These are phyloP conservation scores for Megaleporinus macrocephalus DNA, from an alignment of 2,113 vertebrate species.

Conservation along the genomic window DNA sequence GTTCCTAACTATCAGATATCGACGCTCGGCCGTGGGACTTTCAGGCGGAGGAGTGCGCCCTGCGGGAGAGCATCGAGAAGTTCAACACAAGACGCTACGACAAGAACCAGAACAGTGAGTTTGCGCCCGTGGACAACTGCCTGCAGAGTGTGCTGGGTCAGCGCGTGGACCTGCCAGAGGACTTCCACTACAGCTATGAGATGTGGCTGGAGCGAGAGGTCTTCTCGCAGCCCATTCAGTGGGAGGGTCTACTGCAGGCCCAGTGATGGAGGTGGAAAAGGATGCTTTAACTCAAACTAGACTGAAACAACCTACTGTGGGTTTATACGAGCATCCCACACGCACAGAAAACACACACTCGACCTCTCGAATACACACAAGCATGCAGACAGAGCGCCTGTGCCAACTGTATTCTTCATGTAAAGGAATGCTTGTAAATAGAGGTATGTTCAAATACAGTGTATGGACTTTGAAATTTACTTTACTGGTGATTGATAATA, in stretches of 20 bases:
- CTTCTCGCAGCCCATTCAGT: slow-evolving; percentile 94
- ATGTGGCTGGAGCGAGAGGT: slow-evolving; percentile 97
- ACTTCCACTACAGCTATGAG: slow-evolving; percentile 94
- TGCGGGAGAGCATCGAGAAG: slow-evolving; percentile 92
- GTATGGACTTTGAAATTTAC: slow-evolving; percentile 5
- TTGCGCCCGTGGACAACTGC: slow-evolving; percentile 94
- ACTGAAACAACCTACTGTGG: slow-evolving; percentile 1
- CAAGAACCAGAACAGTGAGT: slow-evolving; percentile 82
- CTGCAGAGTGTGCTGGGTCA: slow-evolving; percentile 96
- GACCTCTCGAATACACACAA: not conserved
- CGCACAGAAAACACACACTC: slow-evolving; percentile 39
- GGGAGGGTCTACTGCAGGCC: slow-evolving; percentile 91
- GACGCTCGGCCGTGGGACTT: slow-evolving; percentile 98
- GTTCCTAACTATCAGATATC: slow-evolving; percentile 79
- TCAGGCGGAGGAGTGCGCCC: slow-evolving; percentile 95
- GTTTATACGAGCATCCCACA: slow-evolving; percentile 2
- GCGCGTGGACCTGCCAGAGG: slow-evolving; percentile 88
- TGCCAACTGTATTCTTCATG: slow-evolving; percentile 56
- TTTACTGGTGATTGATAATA: not conserved
- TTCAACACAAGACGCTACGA: slow-evolving; percentile 94
- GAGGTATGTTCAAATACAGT: slow-evolving; percentile 22
- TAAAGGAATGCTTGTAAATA: slow-evolving; percentile 47
- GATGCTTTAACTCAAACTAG: not conserved
- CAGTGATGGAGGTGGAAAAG: slow-evolving; percentile 53
- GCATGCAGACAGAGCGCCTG: slow-evolving; percentile 28